These are phyloP conservation scores for Brachystomella parvula DNA, from an alignment of 1,140 invertebrate species.

Conservation along the genomic window DNA sequence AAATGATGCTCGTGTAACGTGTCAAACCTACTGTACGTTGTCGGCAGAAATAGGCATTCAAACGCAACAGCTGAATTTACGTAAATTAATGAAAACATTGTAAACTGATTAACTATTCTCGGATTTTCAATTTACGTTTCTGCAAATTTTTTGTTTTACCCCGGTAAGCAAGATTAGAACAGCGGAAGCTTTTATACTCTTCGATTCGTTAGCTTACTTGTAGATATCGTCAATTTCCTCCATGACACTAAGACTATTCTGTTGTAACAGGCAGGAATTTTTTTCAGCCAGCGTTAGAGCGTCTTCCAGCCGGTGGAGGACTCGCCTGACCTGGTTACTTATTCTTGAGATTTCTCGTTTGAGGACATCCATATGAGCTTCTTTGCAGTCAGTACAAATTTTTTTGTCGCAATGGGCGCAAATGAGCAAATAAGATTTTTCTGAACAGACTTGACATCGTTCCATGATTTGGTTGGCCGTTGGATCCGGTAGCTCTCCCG, in stretches of 20 bases:
- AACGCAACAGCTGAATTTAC: background rate
- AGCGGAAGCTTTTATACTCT: background rate
- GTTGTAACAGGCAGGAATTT: constrained; percentile 71
- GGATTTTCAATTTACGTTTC: too few species aligned
- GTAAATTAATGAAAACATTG: background rate
- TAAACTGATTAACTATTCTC: background rate
- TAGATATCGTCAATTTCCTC: constrained; percentile 89
- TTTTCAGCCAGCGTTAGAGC: constrained; percentile 73
- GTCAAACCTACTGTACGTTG: too few species aligned
- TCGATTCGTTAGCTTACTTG: constrained; percentile 26
- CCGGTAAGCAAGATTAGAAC: too few species aligned
- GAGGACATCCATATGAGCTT: constrained; percentile 90
- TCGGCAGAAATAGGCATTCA: background rate
- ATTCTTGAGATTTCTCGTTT: constrained; percentile 87
- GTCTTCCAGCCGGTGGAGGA: constrained; percentile 75
- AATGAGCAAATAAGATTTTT: constrained; percentile 79
- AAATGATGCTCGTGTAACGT: too few species aligned
- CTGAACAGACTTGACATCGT: constrained; percentile 68
- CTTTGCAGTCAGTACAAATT: constrained; percentile 81
- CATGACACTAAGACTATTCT: constrained; percentile 72
- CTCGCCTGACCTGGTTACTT: constrained; percentile 77
- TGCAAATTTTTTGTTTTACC: background rate
- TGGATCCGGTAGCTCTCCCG: constrained; percentile 79
- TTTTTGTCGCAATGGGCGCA: constrained; percentile 94
- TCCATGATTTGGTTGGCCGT: constrained; percentile 57